Evolutionary conservation across 2,888 invertebrate species (phyloP).

Genomic region (Drosophila fulvimacula): DNA sequence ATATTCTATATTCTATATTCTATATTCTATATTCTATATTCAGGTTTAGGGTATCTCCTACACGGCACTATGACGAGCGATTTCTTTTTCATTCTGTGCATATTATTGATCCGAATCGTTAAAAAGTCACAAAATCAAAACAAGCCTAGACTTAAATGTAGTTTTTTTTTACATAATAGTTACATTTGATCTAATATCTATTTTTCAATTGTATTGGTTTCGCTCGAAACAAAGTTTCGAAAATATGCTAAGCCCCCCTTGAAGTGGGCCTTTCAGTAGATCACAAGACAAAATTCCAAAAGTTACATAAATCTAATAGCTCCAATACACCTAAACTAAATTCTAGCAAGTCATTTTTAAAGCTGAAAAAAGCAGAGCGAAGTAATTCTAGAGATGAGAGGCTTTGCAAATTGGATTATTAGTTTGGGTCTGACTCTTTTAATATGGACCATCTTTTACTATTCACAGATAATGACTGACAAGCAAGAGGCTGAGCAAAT

Average conservation of each 20-base stretch:
- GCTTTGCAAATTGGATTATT: slow-evolving; percentile 16
- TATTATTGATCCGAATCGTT: neutral
- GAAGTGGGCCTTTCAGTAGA: slow-evolving; percentile 1
- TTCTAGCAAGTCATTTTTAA: neutral
- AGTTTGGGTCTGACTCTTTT: slow-evolving; percentile 30
- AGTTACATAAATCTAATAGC: neutral
- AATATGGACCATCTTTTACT: slow-evolving; percentile 36
- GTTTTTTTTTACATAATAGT: neutral
- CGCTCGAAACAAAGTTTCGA: neutral
- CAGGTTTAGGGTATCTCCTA: no score
- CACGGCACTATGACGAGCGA: no score
- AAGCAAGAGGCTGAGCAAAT: neutral
- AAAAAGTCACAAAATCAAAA: neutral
- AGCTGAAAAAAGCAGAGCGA: no score
- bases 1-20: no score
- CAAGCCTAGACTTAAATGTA: neutral
- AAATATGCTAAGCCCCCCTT: neutral
- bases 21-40: no score
- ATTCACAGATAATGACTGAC: slow-evolving; percentile 9
- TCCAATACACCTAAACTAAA: slow-evolving; percentile 13
- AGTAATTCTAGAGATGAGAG: slow-evolving; percentile 10
- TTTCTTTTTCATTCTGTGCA: no score
- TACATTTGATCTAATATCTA: neutral
- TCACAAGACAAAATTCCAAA: slow-evolving; percentile 8
- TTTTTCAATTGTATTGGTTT: neutral